These are phyloP conservation scores for Vulpes lagopus DNA, from an alignment of 2,113 vertebrate species.

Conservation along the genomic window DNA sequence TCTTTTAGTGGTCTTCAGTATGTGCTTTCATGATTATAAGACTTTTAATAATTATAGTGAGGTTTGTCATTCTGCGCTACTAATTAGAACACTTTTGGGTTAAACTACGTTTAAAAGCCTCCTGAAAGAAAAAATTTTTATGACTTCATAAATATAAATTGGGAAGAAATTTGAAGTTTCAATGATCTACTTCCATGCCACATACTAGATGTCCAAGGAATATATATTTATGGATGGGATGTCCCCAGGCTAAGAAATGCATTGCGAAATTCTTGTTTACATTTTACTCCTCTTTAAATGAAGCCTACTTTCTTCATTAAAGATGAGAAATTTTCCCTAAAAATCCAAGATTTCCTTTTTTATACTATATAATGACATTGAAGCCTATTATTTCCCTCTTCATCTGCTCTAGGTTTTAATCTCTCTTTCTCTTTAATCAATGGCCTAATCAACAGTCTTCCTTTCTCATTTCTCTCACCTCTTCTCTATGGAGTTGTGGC, in stretches of 20 bases:
- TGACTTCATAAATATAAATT: neutral
- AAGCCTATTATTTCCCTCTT: neutral
- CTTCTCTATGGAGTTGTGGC: neutral
- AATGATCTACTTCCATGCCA: neutral
- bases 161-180: neutral
- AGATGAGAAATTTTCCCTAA: neutral
- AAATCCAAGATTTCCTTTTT: neutral
- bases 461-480: neutral
- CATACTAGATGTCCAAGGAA: neutral
- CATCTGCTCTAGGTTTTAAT: neutral
- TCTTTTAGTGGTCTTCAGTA: neutral
- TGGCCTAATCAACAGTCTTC: neutral
- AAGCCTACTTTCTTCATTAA: neutral
- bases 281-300: neutral
- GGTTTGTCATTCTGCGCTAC: neutral
- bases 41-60: slow-evolving; percentile 25
- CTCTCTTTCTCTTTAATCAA: neutral
- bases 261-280: neutral
- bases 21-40: neutral
- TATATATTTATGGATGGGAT: slow-evolving; percentile 25
- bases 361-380: neutral
- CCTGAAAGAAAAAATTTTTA: neutral
- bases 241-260: neutral
- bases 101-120: slow-evolving; percentile 31
- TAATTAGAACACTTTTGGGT: neutral